Evolutionary conservation across 2,113 vertebrate genomes (phyloP), one percentile per base, ranked within the genome.

Genomic region (Chunga burmeisteri): DNA sequence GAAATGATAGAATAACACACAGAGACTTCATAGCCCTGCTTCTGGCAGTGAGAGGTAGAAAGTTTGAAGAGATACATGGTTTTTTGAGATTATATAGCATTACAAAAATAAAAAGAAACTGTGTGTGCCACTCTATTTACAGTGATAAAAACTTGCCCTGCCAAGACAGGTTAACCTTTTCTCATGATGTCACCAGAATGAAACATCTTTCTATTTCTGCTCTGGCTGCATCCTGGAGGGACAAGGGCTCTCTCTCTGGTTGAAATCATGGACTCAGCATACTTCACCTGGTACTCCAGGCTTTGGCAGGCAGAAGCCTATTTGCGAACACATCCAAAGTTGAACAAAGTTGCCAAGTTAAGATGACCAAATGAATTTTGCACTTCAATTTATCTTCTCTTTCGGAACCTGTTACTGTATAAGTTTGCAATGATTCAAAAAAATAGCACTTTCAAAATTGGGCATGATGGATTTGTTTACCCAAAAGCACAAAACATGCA

Each of bases 311-410:
- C 36, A 65, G 11, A 68, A 74, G 13, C 11, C 16, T 18, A 6
- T 32, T 40, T 53, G 30, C 53, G 49, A 90, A 6, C 25, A 17
- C 0, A 0, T 1, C 56, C 59, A 19, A n/a, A 30, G 11, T 2
- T 16, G 36, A 47, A 23, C 15, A 58, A 79, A 79, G 29, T 10
- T 65, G n/a, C 21, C 66, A 34, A 58, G 20, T 46, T 30, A 40
- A 44, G 5, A 20, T 55, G 7, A 44, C 3, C 9, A 52, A 44
- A 46, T 13, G 0, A 78, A 42, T 66, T 36, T n/a, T 56, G 27
- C 13, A 13, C 16, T 34, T 63, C 20, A 11, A 6, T 36, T 79
- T 29, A 25, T 68, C 40, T 68, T 49, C 36, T 63, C 30, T 56
- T 44, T 29, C 16, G 38, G 49, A 65, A 4, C 4, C 44, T 70